Evolutionary conservation across 35 echinoderm and acorn worm species (phyloP).

Genomic region (Holothuria glaberrima): DNA sequence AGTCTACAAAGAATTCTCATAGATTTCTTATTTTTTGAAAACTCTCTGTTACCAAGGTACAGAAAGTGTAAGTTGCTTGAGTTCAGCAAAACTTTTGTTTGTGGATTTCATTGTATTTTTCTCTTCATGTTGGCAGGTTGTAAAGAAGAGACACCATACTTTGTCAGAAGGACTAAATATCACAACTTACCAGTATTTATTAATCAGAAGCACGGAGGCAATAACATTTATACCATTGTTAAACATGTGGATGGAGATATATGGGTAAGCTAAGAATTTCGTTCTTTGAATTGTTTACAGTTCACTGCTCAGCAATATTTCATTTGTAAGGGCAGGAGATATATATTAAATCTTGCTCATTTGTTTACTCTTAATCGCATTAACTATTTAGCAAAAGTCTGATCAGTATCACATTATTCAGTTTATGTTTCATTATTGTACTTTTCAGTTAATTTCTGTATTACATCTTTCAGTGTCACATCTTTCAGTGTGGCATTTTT

Average conservation of each 20-base stretch:
- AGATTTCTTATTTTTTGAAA: neutral
- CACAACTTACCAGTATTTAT: slow-evolving; percentile 11
- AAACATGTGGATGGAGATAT: slow-evolving; percentile 40
- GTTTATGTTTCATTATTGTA: no score
- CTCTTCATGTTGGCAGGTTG: neutral
- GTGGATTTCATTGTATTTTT: neutral
- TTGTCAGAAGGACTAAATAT: slow-evolving; percentile 26
- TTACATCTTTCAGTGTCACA: no score
- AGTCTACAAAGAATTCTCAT: neutral
- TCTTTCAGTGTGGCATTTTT: no score
- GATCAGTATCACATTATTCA: no score
- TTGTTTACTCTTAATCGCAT: no score
- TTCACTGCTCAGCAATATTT: no score
- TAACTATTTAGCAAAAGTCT: no score
- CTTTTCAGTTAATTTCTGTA: no score
- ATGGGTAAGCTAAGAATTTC: slow-evolving; percentile 14
- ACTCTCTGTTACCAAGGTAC: neutral
- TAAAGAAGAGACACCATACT: slow-evolving; percentile 1
- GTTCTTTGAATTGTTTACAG: no score
- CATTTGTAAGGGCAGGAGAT: no score
- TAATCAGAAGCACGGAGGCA: slow-evolving; percentile 22
- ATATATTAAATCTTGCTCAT: no score
- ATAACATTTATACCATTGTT: slow-evolving; percentile 18
- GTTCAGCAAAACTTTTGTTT: neutral
- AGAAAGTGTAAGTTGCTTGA: neutral